Base-by-base conservation (phyloP, 2,113 vertebrate genomes). In the Cryptotis parvus region DNA sequence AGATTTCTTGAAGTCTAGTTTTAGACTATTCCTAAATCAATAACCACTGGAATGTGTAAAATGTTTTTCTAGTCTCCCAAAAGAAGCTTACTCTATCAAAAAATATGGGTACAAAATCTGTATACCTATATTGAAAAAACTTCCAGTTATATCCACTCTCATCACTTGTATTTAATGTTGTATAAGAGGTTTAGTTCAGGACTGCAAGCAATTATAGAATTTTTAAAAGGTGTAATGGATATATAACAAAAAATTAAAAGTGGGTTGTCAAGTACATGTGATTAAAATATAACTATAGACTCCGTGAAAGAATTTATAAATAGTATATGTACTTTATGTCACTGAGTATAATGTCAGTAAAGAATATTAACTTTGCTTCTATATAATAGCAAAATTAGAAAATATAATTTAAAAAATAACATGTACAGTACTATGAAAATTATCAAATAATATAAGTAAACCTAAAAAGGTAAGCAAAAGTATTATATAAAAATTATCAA, bases 191-290 rank as follows among this genome's bases (percentile, higher is more conserved):
- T 45, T 37, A 75, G 9, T 37, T 22, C 10, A 83, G 15, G 35
- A 39, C 18, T 58, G 45, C 58, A 79, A 3, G 9, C 15, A 87
- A 80, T 4, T 31, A 76, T 89, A 83, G 41, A 39, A 43, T 58
- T 31, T 66, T 33, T 24, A 41, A 82, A 61, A 70, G 5, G 1
- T 45, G 43, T 69, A 65, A 85, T 77, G 4, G 29, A 41, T 52
- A 27, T 31, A 81, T 91, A 89, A 31, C 12, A 91, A 84, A 27
- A 83, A 39, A n/a, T n/a, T 78, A 89, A 75, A 58, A 77, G 7
- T 75, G 35, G 58, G 41, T 49, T 69, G n/a, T 61, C 6, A 37
- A n/a, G n/a, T 76, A 33, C 27, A 29, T 43, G 29, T 80, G 79
- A 66, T 66, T 29, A 43, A 5, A 45, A 11, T 83, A 2, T 41